Evolutionary conservation across 64 coral and sea anemone genomes (phyloP).

Genomic region (Dendrophyllia cribrosa): DNA sequence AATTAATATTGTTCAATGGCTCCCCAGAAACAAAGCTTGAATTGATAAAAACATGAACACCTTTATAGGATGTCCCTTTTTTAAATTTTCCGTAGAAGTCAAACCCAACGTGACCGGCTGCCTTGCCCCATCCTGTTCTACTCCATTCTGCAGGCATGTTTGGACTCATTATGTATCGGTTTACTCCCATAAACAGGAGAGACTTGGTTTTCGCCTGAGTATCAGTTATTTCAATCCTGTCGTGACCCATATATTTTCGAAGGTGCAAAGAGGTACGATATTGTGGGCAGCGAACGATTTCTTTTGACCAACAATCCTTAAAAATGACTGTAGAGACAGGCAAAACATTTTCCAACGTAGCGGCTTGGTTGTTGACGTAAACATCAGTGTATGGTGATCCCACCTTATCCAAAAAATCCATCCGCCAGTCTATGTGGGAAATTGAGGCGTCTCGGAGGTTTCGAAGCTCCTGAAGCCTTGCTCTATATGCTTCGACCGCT

Average conservation of each 20-base stretch:
- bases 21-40: background rate
- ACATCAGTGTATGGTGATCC: constrained; percentile 3
- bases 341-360: background rate
- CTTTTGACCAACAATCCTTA: too few relatives aligned
- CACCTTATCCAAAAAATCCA: background rate
- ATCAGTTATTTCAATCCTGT: background rate
- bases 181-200: background rate
- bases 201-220: background rate
- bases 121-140: background rate
- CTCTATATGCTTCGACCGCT: background rate
- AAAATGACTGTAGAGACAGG: too few relatives aligned
- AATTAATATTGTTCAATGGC: background rate
- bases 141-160: background rate
- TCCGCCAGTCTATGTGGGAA: background rate
- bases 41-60: background rate
- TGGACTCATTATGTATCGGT: background rate
- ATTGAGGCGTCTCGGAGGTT: background rate
- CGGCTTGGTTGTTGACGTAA: constrained; percentile 8
- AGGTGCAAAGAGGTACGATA: background rate
- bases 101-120: background rate
- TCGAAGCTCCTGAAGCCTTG: background rate
- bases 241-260: background rate
- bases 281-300: too few relatives aligned
- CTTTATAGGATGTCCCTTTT: background rate
- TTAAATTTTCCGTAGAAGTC: background rate